Conservation (phyloP, 2,888 invertebrate species). For the Amphipoea oculea region DNA sequence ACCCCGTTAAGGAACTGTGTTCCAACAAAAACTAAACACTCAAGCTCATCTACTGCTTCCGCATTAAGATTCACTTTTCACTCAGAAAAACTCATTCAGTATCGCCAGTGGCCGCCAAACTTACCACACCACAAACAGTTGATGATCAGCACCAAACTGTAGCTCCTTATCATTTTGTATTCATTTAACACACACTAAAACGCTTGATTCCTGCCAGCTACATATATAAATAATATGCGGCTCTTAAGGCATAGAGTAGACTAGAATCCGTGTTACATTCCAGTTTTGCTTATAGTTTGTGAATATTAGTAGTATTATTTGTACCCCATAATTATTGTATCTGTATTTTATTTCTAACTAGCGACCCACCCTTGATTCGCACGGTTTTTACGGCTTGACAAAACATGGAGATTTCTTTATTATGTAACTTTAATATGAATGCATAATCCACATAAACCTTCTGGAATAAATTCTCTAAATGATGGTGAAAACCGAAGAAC, state of each 20-base stretch:
- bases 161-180: conserved; percentile 30
- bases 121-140: conserved; percentile 36
- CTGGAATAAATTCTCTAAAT: no score
- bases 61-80: neutral
- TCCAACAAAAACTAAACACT: no score
- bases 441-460: neutral
- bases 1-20: no score
- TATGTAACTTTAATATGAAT: neutral
- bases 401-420: neutral
- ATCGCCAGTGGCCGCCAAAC: conserved; percentile 1
- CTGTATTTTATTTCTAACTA: neutral
- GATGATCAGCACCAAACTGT: conserved; percentile 8
- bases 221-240: conserved; percentile 12
- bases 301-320: neutral
- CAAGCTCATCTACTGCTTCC: neutral
- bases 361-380: neutral
- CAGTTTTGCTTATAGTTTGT: neutral
- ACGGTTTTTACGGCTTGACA: neutral
- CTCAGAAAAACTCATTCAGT: neutral
- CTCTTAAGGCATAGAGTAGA: conserved; percentile 29
- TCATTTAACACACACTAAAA: conserved; percentile 20
- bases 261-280: neutral
- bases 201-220: conserved; percentile 24
- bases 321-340: neutral
- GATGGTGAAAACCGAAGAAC: no score